phyloP scores from a whole-genome alignment of 2,113 vertebrate species.

The Paramormyrops kingsleyae region DNA sequence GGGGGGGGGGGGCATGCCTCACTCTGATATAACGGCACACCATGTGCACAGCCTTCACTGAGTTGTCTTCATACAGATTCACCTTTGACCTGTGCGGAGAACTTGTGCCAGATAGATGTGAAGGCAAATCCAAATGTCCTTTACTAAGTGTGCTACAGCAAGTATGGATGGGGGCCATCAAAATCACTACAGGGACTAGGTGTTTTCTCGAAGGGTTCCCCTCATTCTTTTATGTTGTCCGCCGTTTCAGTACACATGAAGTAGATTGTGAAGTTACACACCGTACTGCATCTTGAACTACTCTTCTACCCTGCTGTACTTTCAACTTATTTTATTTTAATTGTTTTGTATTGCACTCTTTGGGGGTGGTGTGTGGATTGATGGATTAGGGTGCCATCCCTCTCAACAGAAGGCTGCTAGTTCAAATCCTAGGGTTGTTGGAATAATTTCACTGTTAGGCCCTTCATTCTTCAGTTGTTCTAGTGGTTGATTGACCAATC shows the following conservation, averaged over 20 bases:
- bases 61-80: neutral
- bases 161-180: neutral
- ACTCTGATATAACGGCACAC: neutral
- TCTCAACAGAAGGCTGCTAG: neutral
- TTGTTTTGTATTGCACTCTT: neutral
- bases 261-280: neutral
- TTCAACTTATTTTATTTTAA: neutral
- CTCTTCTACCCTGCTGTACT: neutral
- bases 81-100: neutral
- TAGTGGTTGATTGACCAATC: neutral
- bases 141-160: neutral
- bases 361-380: neutral
- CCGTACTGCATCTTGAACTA: neutral
- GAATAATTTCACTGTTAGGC: neutral
- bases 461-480: neutral
- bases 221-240: neutral
- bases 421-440: neutral
- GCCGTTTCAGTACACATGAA: neutral
- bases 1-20: neutral
- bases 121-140: neutral
- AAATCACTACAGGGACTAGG: neutral
- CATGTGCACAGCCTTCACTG: neutral
- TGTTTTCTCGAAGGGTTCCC: neutral
- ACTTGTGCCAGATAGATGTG: neutral
- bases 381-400: neutral